Base-by-base conservation (phyloP, 2,888 invertebrate genomes). In the Phaonia tiefii region DNA sequence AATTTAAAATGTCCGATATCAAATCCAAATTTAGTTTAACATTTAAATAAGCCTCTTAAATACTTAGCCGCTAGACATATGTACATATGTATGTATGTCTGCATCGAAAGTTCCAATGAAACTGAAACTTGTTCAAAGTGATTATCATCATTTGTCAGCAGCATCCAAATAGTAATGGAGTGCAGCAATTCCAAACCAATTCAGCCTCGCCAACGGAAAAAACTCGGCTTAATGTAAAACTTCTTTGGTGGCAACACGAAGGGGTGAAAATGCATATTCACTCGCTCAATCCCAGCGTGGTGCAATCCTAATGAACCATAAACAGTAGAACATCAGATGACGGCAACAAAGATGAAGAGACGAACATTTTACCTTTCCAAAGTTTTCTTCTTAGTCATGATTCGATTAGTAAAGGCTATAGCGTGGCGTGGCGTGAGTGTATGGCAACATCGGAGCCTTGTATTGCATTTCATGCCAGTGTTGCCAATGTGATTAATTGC, bases 81-180 rank as follows among this genome's bases (percentile, higher is more conserved):
- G 17, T 10, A n/a, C 20, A 69, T 46, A 15, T 1, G 5, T 51
- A 17, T 25, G 22, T 17, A 11, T 13, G 46, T 20, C 31, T n/a
- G 13, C 54, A 77, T 1, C 54, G 13, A 66, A 10, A 51, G 60
- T 15, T 31, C 26, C 25, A 13, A 15, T 13, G 1, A 70, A 58
- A 67, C 37, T 42, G 5, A 54, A n/a, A 39, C 69, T 39, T 54
- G 63, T 67, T 75, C 75, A 72, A 60, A 79, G 71, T 79, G 75
- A 75, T 79, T 75, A 75, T 71, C 79, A 79, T 79, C 75, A 75
- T 75, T 79, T 79, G 71, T 79, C 75, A 79, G 79, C 71, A 71
- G 70, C 75, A 58, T 70, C 44, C 58, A 46, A 17, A 67, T 60
- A 42, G 65, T 42, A 22, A 20, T 8, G 3, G 8, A 17, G 2